Evolutionary conservation across 2,888 invertebrate species (phyloP), one percentile per base, ranked within the genome.

Genomic region (Mythimna ferrago): DNA sequence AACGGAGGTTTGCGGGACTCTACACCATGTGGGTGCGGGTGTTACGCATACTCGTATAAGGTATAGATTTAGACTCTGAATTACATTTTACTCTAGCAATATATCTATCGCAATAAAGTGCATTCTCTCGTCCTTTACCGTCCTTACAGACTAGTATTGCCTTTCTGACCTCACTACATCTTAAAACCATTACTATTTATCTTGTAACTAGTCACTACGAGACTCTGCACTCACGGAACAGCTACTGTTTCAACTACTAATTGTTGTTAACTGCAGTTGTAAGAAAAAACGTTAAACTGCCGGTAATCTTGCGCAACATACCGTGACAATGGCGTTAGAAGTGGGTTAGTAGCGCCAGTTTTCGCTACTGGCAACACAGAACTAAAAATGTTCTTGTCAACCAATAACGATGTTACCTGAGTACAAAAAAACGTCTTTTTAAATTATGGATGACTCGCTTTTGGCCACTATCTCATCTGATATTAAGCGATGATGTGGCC

Each of bases 211-310:
- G n/a, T 35, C 21, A 7, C 53, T 54, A 76, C 81, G 3, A 71
- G 67, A 32, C 73, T 44, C 35, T n/a, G n/a, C 67, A 71, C 73
- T 74, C 48, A 48, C 48, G 16, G 48, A 16, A 60, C 19, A 14
- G 48, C 48, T 32, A 68, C 79, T 68, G 65, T 81, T 71, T 58
- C 56, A 67, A 58, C 62, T 58, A 44, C 21, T 67, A 76, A 81
- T 71, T 81, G 56, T 54, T 56, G 60, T 76, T 76, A 79, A 76
- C 71, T 65, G 65, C 77, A 81, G 62, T 65, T 56, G 51, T 26
- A 5, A 51, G 58, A 38, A 77, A 78, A 80, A 66, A 71, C 54
- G 54, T 63, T 54, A 60, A 75, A 6, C 48, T 48, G 58, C 41
- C 53, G 21, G 57, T 81, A 61, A 70, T 71, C 71, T 77, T 81